Evolutionary conservation across 2,888 invertebrate genomes (phyloP), one percentile per base, ranked within the genome.

Genomic region (Artemia sp.): DNA sequence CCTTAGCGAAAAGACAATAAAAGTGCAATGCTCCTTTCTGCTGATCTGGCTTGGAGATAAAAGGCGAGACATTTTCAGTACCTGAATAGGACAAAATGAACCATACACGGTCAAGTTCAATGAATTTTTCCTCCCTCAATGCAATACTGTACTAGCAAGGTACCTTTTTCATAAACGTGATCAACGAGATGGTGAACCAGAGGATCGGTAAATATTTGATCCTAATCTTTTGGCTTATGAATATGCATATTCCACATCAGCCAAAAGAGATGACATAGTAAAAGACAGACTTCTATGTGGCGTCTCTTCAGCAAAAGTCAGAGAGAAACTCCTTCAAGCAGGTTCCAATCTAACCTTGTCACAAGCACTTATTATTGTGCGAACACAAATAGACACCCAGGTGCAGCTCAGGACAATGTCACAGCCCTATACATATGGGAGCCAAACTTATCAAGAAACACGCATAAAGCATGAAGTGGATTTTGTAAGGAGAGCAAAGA

Each of bases 401-500:
- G 58, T 53, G 58, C 58, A 53, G 14, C 58, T 53, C 58, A 53
- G 3, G 58, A 2, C 58, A 53, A 53, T 53, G 58, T 53, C 58
- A 53, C 58, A 53, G 4, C 58, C 58, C 2, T 3, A 2, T 53
- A 7, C 58, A 53, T n/a, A 5, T 2, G 58, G 58, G 4, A 12
- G 2, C 2, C 58, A 53, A 53, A 7, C 58, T n/a, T 53, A 53
- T 53, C 2, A 53, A n/a, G 58, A 53, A 53, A 14, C 58, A 53
- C 58, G 3, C 58, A 53, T 53, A 5, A 53, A 53, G 58, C 58
- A 53, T 2, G 58, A 7, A 53, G 58, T 2, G 12, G 58, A 53
- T 53, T 53, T 53, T 14, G 58, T 53, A 2, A 53, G 58, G 58
- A 5, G 5, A 38, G 38, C 3, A 3, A 38, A 38, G 2, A 38